These are phyloP conservation scores for Rhabdomys dilectus DNA, from an alignment of 2,113 vertebrate species.

Conservation along the genomic window DNA sequence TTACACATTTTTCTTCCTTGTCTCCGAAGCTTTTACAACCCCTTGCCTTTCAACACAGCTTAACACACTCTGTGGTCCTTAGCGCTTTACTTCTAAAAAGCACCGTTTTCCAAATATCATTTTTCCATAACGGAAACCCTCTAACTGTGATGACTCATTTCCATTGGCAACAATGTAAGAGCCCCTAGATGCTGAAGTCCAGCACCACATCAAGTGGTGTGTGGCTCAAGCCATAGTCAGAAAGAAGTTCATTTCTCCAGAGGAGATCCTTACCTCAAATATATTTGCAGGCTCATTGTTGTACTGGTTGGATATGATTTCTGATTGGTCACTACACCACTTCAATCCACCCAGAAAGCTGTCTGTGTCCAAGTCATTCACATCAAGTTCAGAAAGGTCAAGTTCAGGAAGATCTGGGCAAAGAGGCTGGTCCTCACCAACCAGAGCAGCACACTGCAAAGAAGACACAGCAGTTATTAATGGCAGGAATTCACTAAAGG, in stretches of 20 bases:
- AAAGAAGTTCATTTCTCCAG: constrained; percentile 33
- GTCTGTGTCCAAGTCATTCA: constrained; percentile 98
- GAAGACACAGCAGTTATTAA: constrained; percentile 73
- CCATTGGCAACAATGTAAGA: constrained; percentile 16
- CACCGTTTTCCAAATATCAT: constrained; percentile 46
- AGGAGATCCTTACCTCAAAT: constrained; percentile 94
- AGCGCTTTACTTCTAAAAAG: constrained; percentile 51
- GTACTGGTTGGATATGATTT: constrained; percentile 99
- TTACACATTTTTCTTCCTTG: constrained; percentile 61
- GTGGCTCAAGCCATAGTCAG: constrained; percentile 51
- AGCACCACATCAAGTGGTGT: neutral
- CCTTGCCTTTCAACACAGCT: constrained; percentile 57
- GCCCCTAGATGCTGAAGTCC: neutral
- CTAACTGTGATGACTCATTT: constrained; percentile 22
- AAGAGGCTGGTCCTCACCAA: constrained; percentile 99
- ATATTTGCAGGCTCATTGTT: constrained; percentile 96
- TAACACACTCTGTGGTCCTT: constrained; percentile 45
- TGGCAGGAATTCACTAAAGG: constrained; percentile 83
- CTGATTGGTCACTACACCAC: constrained; percentile 99
- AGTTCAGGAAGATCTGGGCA: constrained; percentile 99
- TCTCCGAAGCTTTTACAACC: constrained; percentile 72
- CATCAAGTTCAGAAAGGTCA: constrained; percentile 99
- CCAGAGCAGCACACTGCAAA: constrained; percentile 97
- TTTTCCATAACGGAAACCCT: constrained; percentile 18
- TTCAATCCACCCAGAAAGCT: constrained; percentile 98